Conservation (phyloP, 2,797 vertebrate species). For the Aselliscus stoliczkanus region DNA sequence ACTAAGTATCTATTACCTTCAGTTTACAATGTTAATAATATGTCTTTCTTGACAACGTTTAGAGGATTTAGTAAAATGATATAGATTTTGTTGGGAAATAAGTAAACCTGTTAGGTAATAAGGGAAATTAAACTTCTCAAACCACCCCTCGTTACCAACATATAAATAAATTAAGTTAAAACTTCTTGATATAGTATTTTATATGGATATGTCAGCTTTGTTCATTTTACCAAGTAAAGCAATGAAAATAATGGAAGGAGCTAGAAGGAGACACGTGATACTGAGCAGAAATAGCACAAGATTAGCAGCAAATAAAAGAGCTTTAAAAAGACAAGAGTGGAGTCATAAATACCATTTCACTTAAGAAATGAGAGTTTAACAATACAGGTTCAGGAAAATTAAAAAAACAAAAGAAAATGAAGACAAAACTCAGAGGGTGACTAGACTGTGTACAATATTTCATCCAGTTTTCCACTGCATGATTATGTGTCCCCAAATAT, state of each 20-base stretch:
- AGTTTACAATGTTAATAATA: neutral
- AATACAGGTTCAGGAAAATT: neutral
- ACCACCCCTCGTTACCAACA: neutral
- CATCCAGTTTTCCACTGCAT: neutral
- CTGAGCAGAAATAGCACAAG: neutral
- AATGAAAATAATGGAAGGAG: neutral
- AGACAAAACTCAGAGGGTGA: neutral
- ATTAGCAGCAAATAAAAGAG: neutral
- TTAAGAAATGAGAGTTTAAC: neutral
- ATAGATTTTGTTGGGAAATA: neutral
- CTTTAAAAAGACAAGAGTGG: neutral
- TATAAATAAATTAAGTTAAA: neutral
- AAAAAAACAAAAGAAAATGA: no score
- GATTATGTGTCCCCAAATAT: neutral
- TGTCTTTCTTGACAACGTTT: neutral
- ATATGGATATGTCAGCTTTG: neutral
- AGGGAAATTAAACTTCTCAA: neutral
- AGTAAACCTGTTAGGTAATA: neutral
- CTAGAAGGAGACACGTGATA: neutral
- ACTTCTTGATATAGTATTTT: neutral
- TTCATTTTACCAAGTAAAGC: neutral
- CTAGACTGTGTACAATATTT: neutral
- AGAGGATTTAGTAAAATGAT: neutral
- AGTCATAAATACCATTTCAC: neutral
- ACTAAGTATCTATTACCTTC: neutral